These are phyloP conservation scores for Lordiphosa clarofinis DNA, from an alignment of 1,140 invertebrate species.

Conservation along the genomic window DNA sequence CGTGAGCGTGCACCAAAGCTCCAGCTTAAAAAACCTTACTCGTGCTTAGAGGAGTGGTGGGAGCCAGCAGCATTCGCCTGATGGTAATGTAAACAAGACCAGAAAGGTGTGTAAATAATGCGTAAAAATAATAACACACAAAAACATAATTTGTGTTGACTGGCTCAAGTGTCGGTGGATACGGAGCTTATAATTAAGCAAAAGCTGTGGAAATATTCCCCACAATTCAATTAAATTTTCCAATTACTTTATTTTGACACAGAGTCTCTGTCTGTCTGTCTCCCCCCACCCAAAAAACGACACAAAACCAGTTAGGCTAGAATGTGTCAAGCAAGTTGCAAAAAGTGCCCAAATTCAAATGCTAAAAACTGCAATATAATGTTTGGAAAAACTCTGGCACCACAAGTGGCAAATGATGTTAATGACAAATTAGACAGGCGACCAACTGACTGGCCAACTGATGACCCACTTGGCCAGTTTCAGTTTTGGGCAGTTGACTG, in stretches of 20 bases:
- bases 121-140: slow-evolving; percentile 56
- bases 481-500: slow-evolving; percentile 18
- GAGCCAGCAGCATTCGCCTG: slow-evolving; percentile 3
- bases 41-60: slow-evolving; percentile 13
- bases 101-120: slow-evolving; percentile 57
- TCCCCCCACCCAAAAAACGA: no score
- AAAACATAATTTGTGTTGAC: slow-evolving; percentile 47
- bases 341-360: slow-evolving; percentile 46
- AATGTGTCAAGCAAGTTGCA: slow-evolving; percentile 49
- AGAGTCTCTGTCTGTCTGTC: neutral
- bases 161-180: slow-evolving; percentile 32
- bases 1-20: slow-evolving; percentile 46
- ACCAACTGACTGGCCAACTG: slow-evolving; percentile 7
- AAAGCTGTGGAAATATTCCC: slow-evolving; percentile 34
- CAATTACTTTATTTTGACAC: slow-evolving; percentile 16
- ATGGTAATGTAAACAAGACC: slow-evolving; percentile 48
- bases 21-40: slow-evolving; percentile 32
- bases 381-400: slow-evolving; percentile 1
- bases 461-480: slow-evolving; percentile 17
- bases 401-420: slow-evolving; percentile 43
- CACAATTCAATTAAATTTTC: slow-evolving; percentile 12
- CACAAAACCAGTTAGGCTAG: slow-evolving; percentile 10
- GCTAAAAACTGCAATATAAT: slow-evolving; percentile 31
- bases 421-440: slow-evolving; percentile 31
- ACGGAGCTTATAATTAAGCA: slow-evolving; percentile 44